Evolutionary conservation across 2,797 vertebrate species (phyloP).

Genomic region (Hydrophis major): DNA sequence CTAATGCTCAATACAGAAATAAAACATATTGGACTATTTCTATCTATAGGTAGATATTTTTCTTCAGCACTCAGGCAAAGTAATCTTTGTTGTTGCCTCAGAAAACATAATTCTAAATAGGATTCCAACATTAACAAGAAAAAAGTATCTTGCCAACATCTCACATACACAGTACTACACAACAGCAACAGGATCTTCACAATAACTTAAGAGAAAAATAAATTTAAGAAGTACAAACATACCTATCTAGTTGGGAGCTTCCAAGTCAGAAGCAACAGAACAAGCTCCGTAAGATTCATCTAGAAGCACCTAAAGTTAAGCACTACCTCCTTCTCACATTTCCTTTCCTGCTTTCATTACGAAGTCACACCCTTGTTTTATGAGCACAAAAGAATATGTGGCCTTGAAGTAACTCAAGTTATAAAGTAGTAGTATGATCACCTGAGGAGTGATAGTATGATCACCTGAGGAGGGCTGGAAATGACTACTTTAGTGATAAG

Average conservation of each 20-base stretch:
- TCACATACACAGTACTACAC: background rate
- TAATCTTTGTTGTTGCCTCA: background rate
- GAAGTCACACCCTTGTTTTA: background rate
- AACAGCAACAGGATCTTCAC: background rate
- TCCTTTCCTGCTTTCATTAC: slow-evolving; percentile 19
- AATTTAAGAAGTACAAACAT: background rate
- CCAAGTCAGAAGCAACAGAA: slow-evolving; percentile 13
- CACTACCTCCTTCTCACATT: background rate
- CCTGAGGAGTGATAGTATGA: background rate
- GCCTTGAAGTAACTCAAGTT: background rate
- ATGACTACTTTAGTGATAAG: background rate
- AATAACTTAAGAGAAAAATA: background rate
- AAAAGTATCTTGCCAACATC: background rate
- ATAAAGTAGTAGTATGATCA: background rate
- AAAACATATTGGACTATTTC: background rate
- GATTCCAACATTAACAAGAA: background rate
- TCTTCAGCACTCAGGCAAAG: background rate
- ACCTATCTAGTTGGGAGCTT: slow-evolving; percentile 4
- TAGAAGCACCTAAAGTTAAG: background rate
- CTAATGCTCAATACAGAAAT: background rate
- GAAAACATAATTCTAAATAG: background rate
- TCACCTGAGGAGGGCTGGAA: slow-evolving; percentile 13
- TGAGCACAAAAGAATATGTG: background rate
- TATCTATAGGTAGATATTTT: background rate
- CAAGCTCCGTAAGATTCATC: background rate